These are phyloP conservation scores for Catocala sponsa DNA, from an alignment of 2,888 invertebrate species.

Conservation along the genomic window DNA sequence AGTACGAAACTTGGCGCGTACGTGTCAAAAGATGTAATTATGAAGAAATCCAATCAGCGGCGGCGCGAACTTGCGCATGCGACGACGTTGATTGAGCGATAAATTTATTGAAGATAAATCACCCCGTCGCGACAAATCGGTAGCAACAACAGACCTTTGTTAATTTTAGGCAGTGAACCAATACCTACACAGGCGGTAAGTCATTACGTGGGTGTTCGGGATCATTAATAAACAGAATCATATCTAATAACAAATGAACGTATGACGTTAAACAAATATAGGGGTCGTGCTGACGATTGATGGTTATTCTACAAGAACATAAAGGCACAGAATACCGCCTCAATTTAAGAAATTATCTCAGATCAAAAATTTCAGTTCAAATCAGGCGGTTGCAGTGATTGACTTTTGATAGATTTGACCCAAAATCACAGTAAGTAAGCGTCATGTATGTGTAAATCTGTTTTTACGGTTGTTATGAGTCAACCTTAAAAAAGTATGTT, in stretches of 20 bases:
- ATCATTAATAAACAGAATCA: slow-evolving; percentile 31
- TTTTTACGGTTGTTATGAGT: too few relatives aligned
- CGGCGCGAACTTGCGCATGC: slow-evolving; percentile 73
- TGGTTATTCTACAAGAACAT: too few relatives aligned
- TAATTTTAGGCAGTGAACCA: slow-evolving; percentile 57
- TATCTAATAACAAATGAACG: slow-evolving; percentile 19
- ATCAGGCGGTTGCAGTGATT: too few relatives aligned
- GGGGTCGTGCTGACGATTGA: neutral
- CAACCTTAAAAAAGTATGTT: too few relatives aligned
- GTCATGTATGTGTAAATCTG: too few relatives aligned
- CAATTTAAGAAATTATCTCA: too few relatives aligned
- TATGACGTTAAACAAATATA: slow-evolving; percentile 3
- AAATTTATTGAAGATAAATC: slow-evolving; percentile 85
- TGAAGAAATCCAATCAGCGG: slow-evolving; percentile 87
- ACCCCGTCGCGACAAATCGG: slow-evolving; percentile 82
- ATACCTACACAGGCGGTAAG: slow-evolving; percentile 42
- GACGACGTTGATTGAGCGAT: slow-evolving; percentile 83
- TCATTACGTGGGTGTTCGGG: slow-evolving; percentile 50
- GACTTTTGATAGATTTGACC: too few relatives aligned
- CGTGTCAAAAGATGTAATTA: slow-evolving; percentile 88
- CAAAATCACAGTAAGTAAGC: too few relatives aligned
- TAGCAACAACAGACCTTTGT: slow-evolving; percentile 69
- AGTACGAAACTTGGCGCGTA: slow-evolving; percentile 86
- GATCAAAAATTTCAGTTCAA: too few relatives aligned
- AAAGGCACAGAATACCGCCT: too few relatives aligned